phyloP scores from a whole-genome alignment of 2,797 vertebrate genomes.

The Denticeps clupeoides region DNA sequence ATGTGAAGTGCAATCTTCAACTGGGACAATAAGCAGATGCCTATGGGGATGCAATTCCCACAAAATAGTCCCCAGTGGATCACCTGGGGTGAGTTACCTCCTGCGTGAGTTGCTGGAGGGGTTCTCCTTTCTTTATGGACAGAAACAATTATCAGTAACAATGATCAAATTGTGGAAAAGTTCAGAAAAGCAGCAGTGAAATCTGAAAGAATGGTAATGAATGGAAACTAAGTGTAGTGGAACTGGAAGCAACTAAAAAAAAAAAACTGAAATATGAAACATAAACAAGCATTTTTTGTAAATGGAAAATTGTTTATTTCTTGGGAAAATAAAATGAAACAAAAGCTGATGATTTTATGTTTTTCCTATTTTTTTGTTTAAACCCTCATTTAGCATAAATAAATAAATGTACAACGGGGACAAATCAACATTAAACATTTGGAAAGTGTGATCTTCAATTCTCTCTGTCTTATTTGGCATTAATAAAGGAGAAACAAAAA shows the following conservation, averaged over 20 bases:
- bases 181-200: too few relatives aligned
- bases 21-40: conserved; percentile 1
- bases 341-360: conserved; percentile 53
- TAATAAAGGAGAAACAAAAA: conserved; percentile 31
- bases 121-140: too few relatives aligned
- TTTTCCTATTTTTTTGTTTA: conserved; percentile 56
- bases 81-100: too few relatives aligned
- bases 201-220: too few relatives aligned
- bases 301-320: conserved; percentile 68
- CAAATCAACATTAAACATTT: conserved; percentile 16
- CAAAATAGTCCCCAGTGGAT: neutral
- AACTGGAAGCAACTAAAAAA: too few relatives aligned
- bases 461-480: conserved; percentile 51
- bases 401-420: conserved; percentile 64
- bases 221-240: too few relatives aligned
- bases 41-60: neutral
- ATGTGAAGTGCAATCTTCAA: conserved; percentile 21
- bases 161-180: too few relatives aligned
- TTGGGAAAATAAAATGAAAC: conserved; percentile 55
- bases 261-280: conserved; percentile 6
- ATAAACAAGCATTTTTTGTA: conserved; percentile 32
- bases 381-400: conserved; percentile 67
- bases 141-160: too few relatives aligned
- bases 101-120: too few relatives aligned
- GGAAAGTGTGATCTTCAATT: conserved; percentile 35